These are phyloP conservation scores for Petrocephalus schoutedeni DNA, from an alignment of 2,797 vertebrate species.

Conservation along the genomic window DNA sequence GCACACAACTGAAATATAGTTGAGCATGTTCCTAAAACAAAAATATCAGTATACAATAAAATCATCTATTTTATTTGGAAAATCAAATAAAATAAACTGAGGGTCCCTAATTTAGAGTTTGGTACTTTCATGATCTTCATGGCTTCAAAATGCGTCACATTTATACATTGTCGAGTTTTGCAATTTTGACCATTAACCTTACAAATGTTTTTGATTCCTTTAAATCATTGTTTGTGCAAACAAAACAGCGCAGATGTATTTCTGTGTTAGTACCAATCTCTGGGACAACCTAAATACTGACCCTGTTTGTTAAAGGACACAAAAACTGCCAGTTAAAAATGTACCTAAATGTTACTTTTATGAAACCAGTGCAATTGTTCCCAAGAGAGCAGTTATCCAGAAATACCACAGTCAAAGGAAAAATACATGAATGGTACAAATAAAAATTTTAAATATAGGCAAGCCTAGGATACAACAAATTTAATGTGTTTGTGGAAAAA, in stretches of 20 bases:
- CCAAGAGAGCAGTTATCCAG: background rate
- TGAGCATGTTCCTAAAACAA: background rate
- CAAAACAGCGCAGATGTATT: background rate
- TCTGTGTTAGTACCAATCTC: background rate
- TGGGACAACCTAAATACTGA: background rate
- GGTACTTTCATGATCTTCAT: background rate
- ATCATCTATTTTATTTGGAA: background rate
- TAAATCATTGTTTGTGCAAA: constrained; percentile 26
- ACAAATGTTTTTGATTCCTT: background rate
- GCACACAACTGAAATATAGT: background rate
- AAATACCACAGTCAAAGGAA: background rate
- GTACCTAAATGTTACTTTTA: background rate
- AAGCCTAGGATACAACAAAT: background rate
- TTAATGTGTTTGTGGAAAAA: background rate
- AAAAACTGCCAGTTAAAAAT: background rate
- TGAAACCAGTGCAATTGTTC: background rate
- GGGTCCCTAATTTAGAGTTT: background rate
- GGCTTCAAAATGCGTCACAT: background rate
- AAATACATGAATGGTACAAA: background rate
- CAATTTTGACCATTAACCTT: background rate
- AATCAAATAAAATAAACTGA: background rate
- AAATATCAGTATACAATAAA: background rate
- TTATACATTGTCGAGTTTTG: background rate
- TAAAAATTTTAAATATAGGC: background rate
- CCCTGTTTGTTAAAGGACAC: constrained; percentile 25